Evolutionary conservation across 2,113 vertebrate species (phyloP).

Genomic region (Galeopterus variegatus): DNA sequence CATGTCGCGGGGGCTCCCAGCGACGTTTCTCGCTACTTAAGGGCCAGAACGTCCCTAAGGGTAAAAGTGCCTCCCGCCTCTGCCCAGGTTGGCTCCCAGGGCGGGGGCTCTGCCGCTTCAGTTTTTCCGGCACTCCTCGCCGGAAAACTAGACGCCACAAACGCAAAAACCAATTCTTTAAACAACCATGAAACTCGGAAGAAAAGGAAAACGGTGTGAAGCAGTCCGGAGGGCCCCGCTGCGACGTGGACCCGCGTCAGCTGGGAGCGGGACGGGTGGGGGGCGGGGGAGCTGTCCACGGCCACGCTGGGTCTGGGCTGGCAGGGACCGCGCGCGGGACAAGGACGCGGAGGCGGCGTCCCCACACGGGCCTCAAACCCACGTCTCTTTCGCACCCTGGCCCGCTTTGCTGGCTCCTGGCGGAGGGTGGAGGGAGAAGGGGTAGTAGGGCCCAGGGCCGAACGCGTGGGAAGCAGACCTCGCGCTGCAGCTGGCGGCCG

Average conservation of each 20-base stretch:
- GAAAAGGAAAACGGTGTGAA: neutral
- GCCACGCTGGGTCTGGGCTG: neutral
- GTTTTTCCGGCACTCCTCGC: neutral
- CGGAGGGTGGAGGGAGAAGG: neutral
- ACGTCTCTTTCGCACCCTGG: neutral
- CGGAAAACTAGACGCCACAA: neutral
- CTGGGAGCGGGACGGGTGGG: neutral
- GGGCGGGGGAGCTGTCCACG: neutral
- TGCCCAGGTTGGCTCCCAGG: neutral
- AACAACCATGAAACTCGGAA: neutral
- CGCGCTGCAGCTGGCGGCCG: conserved; percentile 77
- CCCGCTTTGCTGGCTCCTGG: conserved; percentile 18
- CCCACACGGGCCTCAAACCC: neutral
- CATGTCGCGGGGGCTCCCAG: neutral
- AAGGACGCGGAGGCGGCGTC: neutral
- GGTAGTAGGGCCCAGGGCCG: neutral
- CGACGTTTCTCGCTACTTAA: neutral
- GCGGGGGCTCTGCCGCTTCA: neutral
- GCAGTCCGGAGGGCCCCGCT: neutral
- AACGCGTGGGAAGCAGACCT: conserved; percentile 79
- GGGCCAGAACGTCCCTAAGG: neutral
- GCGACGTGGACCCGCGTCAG: neutral
- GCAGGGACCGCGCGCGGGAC: neutral
- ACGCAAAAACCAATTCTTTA: neutral
- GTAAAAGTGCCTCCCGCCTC: neutral